phyloP scores from a whole-genome alignment of 2,113 vertebrate species.

The Apistogramma diplotaenia region DNA sequence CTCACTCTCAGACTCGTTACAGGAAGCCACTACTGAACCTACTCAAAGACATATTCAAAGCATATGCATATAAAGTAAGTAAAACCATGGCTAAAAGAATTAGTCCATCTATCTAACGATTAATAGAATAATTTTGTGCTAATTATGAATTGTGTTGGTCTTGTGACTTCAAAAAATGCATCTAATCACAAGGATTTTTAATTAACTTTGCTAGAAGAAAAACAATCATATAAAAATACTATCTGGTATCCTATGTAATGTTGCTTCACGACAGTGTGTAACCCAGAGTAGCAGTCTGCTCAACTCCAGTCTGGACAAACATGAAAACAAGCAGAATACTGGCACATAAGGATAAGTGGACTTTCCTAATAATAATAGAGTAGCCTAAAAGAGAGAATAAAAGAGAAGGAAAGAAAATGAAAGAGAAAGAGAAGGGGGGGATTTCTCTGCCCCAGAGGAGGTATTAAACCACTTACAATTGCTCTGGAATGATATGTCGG shows the following conservation, averaged over 20 bases:
- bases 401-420: background rate
- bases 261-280: background rate
- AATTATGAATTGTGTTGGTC: background rate
- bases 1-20: conserved; percentile 89
- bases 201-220: conserved; percentile 4
- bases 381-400: background rate
- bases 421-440: background rate
- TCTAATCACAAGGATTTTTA: background rate
- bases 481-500: conserved; percentile 67
- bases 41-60: background rate
- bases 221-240: background rate
- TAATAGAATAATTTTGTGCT: background rate
- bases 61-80: background rate
- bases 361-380: background rate
- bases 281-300: background rate
- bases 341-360: background rate
- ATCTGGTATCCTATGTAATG: background rate
- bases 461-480: conserved; percentile 62
- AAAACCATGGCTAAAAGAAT: background rate
- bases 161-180: background rate
- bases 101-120: background rate
- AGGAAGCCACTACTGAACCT: conserved; percentile 76
- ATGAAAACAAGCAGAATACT: background rate
- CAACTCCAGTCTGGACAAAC: background rate
- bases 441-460: background rate